Percentiles rank a stretch among this genome's conserved stretches.
Evolutionary conservation across 1,140 invertebrate species (phyloP).

Genomic region (Hyposmocoma kahamanoa): DNA sequence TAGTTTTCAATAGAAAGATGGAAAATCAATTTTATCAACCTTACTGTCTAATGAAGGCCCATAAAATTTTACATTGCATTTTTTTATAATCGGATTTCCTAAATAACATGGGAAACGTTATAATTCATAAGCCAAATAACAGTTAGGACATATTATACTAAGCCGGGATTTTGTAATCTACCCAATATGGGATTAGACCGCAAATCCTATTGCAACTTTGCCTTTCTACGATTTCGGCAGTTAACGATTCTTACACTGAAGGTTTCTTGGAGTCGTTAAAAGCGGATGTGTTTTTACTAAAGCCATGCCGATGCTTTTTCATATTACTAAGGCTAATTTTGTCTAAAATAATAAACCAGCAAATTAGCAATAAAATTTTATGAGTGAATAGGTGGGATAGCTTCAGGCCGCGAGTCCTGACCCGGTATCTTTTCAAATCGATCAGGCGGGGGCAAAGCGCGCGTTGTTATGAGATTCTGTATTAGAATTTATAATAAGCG

Average conservation of each 20-base stretch:
- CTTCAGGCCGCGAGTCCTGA: slow-evolving; percentile 22
- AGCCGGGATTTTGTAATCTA: slow-evolving; percentile 30
- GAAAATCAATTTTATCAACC: too few relatives aligned
- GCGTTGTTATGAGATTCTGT: slow-evolving; percentile 29
- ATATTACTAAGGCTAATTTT: background rate
- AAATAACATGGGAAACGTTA: too few relatives aligned
- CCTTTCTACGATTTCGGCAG: slow-evolving; percentile 23
- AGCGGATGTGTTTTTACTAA: too few relatives aligned
- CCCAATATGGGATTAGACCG: slow-evolving; percentile 38
- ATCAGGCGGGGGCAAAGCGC: slow-evolving; percentile 23
- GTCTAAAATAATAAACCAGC: slow-evolving; percentile 8
- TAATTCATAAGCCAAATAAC: background rate
- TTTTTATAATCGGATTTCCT: too few relatives aligned
- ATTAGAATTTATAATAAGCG: slow-evolving; percentile 45
- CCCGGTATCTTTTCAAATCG: slow-evolving; percentile 34
- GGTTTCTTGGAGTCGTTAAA: too few relatives aligned
- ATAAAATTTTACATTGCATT: too few relatives aligned
- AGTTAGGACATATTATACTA: slow-evolving; percentile 15
- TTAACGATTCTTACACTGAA: slow-evolving; percentile 8
- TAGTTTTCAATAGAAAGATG: too few relatives aligned
- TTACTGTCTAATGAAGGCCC: too few relatives aligned
- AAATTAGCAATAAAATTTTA: slow-evolving; percentile 41
- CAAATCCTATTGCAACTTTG: slow-evolving; percentile 28
- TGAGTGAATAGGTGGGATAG: slow-evolving; percentile 20
- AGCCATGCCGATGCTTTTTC: too few relatives aligned